Percentiles rank a stretch among this genome's conserved stretches.
Conservation (phyloP, 2,797 vertebrate species). For the Coracias cyanogaster region DNA sequence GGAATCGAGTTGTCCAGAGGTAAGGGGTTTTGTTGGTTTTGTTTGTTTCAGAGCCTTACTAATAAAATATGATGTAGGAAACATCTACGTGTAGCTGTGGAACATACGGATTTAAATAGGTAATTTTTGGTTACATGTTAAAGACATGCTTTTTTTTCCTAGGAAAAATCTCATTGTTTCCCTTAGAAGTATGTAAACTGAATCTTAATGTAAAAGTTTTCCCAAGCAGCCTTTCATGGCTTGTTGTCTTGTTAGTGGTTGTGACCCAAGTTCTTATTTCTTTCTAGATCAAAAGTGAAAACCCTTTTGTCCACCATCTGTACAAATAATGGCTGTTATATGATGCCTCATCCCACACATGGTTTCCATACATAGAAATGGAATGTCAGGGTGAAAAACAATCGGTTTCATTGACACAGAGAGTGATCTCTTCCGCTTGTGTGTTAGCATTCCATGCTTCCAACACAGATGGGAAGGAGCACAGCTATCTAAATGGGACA, state of each 20-base stretch:
- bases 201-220: neutral
- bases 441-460: neutral
- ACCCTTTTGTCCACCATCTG: conserved; percentile 70
- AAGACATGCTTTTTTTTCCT: neutral
- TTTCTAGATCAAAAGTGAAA: conserved; percentile 65
- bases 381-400: conserved; percentile 42
- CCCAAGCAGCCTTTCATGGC: neutral
- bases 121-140: neutral
- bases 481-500: neutral
- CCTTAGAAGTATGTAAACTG: neutral
- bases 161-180: neutral
- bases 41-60: neutral
- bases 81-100: neutral
- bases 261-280: conserved; percentile 35
- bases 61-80: neutral
- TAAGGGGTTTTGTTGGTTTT: conserved; percentile 52
- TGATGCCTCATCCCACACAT: neutral
- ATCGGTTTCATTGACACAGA: neutral
- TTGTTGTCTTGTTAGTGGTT: neutral
- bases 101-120: neutral
- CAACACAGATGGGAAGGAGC: neutral
- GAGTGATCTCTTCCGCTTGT: neutral
- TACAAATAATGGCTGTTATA: conserved; percentile 69
- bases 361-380: conserved; percentile 46
- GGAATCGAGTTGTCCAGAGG: conserved; percentile 85